Conservation (phyloP, 2,113 vertebrate species). For the Spea multiplicata region DNA sequence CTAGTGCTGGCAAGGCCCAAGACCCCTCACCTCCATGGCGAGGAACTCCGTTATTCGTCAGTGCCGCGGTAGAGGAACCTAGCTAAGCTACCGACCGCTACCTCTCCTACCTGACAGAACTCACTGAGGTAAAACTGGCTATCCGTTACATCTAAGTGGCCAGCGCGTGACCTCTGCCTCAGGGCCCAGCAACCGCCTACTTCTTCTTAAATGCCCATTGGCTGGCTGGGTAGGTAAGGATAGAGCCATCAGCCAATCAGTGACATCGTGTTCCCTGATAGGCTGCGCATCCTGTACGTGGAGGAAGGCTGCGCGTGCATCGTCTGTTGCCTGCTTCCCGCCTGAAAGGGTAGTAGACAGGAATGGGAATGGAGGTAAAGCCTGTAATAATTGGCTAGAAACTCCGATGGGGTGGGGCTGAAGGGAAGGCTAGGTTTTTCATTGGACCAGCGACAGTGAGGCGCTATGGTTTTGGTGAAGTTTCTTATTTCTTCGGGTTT, state of each 20-base stretch:
- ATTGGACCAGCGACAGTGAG: background rate
- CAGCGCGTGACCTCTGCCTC: background rate
- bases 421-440: too few species aligned
- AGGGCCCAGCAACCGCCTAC: background rate
- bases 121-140: too few species aligned
- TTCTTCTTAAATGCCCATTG: background rate
- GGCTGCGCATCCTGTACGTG: background rate
- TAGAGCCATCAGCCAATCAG: background rate
- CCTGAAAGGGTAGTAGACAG: background rate
- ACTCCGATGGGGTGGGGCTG: too few species aligned
- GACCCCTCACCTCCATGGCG: conserved; percentile 12
- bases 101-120: too few species aligned
- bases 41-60: too few species aligned
- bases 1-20: too few species aligned
- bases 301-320: background rate
- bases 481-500: too few species aligned
- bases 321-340: background rate
- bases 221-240: background rate
- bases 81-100: too few species aligned
- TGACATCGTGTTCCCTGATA: background rate
- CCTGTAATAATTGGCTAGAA: too few species aligned
- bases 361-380: too few species aligned
- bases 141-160: background rate
- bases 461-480: too few species aligned
- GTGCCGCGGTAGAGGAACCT: too few species aligned